Evolutionary conservation across 2,888 invertebrate genomes (phyloP), one percentile per base, ranked within the genome.

Genomic region (Tetragonisca angustula): DNA sequence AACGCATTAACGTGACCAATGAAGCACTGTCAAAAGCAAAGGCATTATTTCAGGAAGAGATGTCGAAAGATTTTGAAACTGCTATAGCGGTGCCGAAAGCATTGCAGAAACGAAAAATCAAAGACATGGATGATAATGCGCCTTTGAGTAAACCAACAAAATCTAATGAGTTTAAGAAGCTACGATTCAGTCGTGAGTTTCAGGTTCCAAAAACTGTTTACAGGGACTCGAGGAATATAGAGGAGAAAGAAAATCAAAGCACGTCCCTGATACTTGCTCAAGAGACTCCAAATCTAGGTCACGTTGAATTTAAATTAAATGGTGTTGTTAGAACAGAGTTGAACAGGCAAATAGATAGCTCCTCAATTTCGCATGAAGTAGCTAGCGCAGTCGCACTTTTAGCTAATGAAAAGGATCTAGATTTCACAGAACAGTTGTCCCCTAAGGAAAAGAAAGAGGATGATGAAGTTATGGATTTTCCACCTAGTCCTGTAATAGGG

Each of bases 381-480:
- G 94, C 93, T 43, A 94, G 93, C 83, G 91, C 92, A 21, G 92
- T 90, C 54, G 95, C 94, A 11, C 88, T 95, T 19, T 79, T 94
- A 9, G 93, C 91, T 11, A 94, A 95, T 86, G 94, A 94, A 87
- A 87, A 84, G n/a, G 73, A 79, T 76, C 83, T 62, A 19, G 81
- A 73, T 72, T 81, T 73, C 52, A 68, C 64, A 21, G 65, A 71
- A 1, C 24, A 79, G 19, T 71, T 62, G 2, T 72, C 76, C 24
- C 59, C 73, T 50, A n/a, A 49, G 36, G 36, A 87, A 82, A 62
- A 87, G 62, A 69, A 91, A 92, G 79, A 88, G 67, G 49, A 17
- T 27, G 67, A 65, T 89, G 62, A 89, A 92, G n/a, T 6, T 67
- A 1, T 15, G 19, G 43, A 72, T 52, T 0, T 32, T 49, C 71